These are phyloP conservation scores for Actinopyga echinites DNA, from an alignment of 53 echinoderm and acorn worm genomes.

Conservation along the genomic window DNA sequence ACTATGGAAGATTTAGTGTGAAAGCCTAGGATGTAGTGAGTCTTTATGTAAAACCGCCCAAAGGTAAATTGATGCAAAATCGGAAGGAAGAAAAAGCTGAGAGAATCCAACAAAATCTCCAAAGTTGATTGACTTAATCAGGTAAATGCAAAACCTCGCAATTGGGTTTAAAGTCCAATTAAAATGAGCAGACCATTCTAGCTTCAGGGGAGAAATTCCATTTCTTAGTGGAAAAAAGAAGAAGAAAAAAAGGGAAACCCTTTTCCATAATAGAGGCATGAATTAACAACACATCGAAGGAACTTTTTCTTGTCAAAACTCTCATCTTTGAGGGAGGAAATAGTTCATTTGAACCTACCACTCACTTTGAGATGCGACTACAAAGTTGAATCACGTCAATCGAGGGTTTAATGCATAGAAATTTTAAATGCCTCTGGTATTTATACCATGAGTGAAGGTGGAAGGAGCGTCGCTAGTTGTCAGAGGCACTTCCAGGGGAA, in stretches of 20 bases:
- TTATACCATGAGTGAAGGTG: too few species aligned
- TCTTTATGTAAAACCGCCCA: slow-evolving; percentile 10
- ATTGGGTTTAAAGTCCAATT: slow-evolving; percentile 42
- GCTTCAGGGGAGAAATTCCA: slow-evolving; percentile 26
- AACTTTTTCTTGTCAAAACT: background rate
- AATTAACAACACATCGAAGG: background rate
- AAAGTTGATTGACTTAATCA: slow-evolving; percentile 42
- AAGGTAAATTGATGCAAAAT: slow-evolving; percentile 31
- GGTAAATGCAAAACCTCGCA: slow-evolving; percentile 36
- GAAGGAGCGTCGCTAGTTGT: too few species aligned
- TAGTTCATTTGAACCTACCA: slow-evolving; percentile 19
- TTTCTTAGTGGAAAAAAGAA: background rate
- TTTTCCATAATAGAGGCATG: background rate
- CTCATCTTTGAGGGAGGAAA: background rate
- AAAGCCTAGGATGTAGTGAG: slow-evolving; percentile 26
- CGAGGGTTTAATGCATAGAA: too few species aligned
- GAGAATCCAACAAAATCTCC: slow-evolving; percentile 29
- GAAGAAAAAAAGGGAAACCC: slow-evolving; percentile 10
- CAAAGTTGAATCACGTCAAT: too few species aligned
- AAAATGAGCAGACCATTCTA: slow-evolving; percentile 11
- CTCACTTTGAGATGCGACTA: too few species aligned
- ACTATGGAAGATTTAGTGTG: slow-evolving; percentile 22
- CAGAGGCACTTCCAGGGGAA: too few species aligned
- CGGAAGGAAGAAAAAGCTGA: slow-evolving; percentile 28
- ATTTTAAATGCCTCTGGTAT: too few species aligned